Evolutionary conservation across 2,113 vertebrate genomes (phyloP).

Genomic region (Propithecus coquereli): DNA sequence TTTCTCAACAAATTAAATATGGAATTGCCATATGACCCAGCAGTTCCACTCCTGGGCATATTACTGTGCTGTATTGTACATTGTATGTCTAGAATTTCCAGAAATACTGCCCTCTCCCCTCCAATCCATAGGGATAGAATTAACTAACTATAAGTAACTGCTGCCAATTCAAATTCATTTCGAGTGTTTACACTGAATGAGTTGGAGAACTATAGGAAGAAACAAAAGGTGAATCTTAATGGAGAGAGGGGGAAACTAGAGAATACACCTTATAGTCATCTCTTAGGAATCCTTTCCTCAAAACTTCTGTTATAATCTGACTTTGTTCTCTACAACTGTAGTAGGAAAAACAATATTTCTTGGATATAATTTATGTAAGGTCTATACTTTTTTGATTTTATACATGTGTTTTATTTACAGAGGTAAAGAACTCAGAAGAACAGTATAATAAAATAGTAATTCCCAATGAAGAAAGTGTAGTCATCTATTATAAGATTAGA

Average conservation of each 20-base stretch:
- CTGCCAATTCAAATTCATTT: not conserved
- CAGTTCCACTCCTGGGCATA: not conserved
- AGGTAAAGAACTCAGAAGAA: conserved; percentile 87
- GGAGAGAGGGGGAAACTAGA: not conserved
- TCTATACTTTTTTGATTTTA: not conserved
- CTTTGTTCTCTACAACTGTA: not conserved
- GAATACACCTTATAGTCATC: not conserved
- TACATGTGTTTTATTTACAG: conserved; percentile 52
- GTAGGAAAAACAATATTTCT: not conserved
- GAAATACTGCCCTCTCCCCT: not conserved
- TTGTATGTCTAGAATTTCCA: not conserved
- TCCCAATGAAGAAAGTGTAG: conserved; percentile 94
- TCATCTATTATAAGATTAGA: conserved; percentile 96
- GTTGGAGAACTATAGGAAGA: not conserved
- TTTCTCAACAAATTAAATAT: not conserved
- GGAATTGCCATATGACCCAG: not conserved
- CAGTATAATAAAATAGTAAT: conserved; percentile 94
- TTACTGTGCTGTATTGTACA: not conserved
- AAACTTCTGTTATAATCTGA: not conserved
- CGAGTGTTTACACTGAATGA: not conserved
- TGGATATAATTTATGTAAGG: not conserved
- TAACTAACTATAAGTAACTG: not conserved
- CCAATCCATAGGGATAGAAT: not conserved
- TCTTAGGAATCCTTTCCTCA: not conserved
- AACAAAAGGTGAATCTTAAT: not conserved